Percentiles rank a stretch among this genome's conserved stretches.
Evolutionary conservation across 1,140 invertebrate genomes (phyloP).

Genomic region (Teleogryllus occipitalis): DNA sequence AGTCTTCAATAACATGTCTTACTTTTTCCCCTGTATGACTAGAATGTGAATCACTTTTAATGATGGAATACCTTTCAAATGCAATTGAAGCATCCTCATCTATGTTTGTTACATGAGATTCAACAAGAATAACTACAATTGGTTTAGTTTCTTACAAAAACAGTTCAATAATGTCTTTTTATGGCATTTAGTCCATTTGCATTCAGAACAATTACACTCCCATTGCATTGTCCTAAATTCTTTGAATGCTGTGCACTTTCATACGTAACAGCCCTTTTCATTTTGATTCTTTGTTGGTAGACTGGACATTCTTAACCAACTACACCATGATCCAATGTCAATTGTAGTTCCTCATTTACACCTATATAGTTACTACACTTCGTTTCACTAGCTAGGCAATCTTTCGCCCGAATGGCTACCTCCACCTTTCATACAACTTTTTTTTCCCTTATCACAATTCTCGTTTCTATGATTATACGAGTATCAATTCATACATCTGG

Average conservation of each 20-base stretch:
- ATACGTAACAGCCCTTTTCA: not conserved
- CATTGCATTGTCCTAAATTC: not conserved
- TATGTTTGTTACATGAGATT: not conserved
- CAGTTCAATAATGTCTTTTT: not conserved
- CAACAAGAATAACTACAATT: not conserved
- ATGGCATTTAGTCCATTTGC: not conserved
- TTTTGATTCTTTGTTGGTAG: not conserved
- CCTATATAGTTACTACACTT: too few relatives aligned
- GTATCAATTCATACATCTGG: too few relatives aligned
- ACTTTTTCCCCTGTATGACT: not conserved
- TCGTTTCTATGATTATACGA: too few relatives aligned
- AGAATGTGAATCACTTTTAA: not conserved
- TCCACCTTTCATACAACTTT: too few relatives aligned
- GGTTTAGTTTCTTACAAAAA: not conserved
- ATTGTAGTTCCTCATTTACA: too few relatives aligned
- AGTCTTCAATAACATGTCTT: not conserved
- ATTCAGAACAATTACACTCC: not conserved
- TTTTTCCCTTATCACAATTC: too few relatives aligned
- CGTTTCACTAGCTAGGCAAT: too few relatives aligned
- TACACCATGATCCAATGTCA: too few relatives aligned
- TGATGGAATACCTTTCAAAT: not conserved
- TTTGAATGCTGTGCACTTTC: not conserved
- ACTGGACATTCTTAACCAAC: too few relatives aligned
- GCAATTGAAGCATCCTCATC: not conserved
- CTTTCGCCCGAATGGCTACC: too few relatives aligned